These are phyloP conservation scores for Saguinus imperator DNA, from an alignment of 2,113 vertebrate species.

Conservation along the genomic window DNA sequence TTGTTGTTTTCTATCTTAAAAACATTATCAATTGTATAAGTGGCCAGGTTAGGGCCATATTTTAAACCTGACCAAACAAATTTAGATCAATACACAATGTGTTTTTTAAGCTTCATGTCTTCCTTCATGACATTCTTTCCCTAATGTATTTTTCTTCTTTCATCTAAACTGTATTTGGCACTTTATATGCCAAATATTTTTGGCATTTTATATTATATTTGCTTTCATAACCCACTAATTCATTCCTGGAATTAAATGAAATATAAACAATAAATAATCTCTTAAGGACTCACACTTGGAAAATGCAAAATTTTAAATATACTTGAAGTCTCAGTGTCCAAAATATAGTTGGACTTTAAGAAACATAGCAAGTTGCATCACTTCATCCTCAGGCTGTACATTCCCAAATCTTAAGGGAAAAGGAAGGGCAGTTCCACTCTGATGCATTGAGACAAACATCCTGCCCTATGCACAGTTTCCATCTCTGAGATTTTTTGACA, in stretches of 20 bases:
- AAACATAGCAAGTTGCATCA: not conserved
- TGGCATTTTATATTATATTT: not conserved
- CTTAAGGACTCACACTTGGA: not conserved
- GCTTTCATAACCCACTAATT: not conserved
- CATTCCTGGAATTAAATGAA: not conserved
- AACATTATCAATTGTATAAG: not conserved
- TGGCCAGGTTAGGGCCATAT: not conserved
- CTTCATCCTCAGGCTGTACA: not conserved
- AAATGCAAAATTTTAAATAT: not conserved
- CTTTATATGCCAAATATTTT: too few species aligned
- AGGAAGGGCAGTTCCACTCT: not conserved
- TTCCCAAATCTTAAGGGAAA: not conserved
- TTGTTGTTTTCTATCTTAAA: not conserved
- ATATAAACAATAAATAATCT: constrained; percentile 9
- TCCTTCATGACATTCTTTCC: not conserved
- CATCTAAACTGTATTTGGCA: not conserved
- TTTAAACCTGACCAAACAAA: not conserved
- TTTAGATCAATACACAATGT: not conserved
- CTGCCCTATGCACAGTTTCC: not conserved
- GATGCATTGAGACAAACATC: not conserved
- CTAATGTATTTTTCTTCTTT: not conserved
- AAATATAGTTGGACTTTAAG: not conserved
- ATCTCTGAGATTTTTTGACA: not conserved
- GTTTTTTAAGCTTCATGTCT: not conserved
- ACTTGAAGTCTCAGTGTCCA: not conserved